Base-by-base conservation (phyloP, 2,113 vertebrate genomes). In the Capreolus pygargus region DNA sequence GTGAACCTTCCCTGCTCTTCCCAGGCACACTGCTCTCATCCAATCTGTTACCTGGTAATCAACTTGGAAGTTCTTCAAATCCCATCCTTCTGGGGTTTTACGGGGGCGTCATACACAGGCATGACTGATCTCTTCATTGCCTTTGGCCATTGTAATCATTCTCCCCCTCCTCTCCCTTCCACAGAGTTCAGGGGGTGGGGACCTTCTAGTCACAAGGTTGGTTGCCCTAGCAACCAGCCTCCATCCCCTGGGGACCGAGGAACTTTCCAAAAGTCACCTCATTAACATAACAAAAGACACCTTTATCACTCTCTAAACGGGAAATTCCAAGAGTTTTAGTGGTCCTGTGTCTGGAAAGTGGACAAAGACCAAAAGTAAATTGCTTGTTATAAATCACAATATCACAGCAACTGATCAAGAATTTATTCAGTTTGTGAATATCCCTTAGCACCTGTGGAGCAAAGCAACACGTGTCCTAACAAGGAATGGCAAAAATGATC, bases 281-380 rank as follows among this genome's bases (percentile, higher is more conserved):
- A 94, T 94, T 96, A 85, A 86, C 81, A 94, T 89, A 50, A 94
- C 81, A 96, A 96, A 85, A 78, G 64, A 55, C 86, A 89, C 47
- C 47, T 89, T 79, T 39, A 45, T 86, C 16, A 1, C 33, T 25
- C 7, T 90, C 81, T 30, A 39, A 33, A 25, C 14, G 39, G 57
- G 91, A 90, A 93, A 96, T 89, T 64, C 86, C 79, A 93, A 67
- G 25, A 47, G 43, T 54, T 61, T 85, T 47, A 54, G 23, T 30
- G 74, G 95, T 39, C 86, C 88, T 43, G 43, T 78, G 36, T 36
- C 7, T 76, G 6, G 95, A 57, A 76, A 89, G n/a, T 30, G 39
- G 27, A 52, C 27, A 43, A 70, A 92, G 33, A 70, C 21, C 52
- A 43, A 82, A 95, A 58, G 47, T 64, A 39, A 39, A 19, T 83